These are phyloP conservation scores for Lophius americanus DNA, from an alignment of 2,797 vertebrate genomes.

Conservation along the genomic window DNA sequence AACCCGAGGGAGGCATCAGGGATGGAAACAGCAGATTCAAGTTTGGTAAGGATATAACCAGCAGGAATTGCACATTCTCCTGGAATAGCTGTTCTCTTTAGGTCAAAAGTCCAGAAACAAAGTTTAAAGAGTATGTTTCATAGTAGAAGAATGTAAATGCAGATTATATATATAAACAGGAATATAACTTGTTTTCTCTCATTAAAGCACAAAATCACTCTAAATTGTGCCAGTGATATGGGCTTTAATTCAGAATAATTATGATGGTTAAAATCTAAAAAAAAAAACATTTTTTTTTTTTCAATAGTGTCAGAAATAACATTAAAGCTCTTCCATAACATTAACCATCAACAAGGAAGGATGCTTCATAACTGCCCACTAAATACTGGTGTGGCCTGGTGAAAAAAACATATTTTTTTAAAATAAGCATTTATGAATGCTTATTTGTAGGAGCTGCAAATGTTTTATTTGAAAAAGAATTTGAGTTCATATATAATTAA, in stretches of 20 bases:
- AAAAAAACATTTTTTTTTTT: background rate
- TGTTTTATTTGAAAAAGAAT: slow-evolving; percentile 17
- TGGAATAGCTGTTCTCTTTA: too few relatives aligned
- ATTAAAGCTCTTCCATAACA: too few relatives aligned
- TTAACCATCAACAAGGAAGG: background rate
- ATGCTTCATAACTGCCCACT: background rate
- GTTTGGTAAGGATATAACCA: too few relatives aligned
- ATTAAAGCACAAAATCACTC: background rate
- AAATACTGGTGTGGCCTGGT: too few relatives aligned
- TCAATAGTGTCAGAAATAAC: too few relatives aligned
- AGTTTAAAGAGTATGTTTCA: too few relatives aligned
- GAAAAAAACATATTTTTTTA: background rate
- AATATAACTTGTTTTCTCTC: background rate
- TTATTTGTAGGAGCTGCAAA: background rate
- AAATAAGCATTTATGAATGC: background rate
- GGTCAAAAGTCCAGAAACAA: too few relatives aligned
- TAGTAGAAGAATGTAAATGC: too few relatives aligned
- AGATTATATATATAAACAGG: too few relatives aligned
- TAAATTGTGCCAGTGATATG: background rate
- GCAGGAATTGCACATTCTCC: too few relatives aligned
- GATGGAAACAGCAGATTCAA: too few relatives aligned
- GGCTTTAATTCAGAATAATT: background rate
- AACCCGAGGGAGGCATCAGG: too few relatives aligned
- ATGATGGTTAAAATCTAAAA: background rate
- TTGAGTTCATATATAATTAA: background rate